Evolutionary conservation across 2,888 invertebrate species (phyloP), one percentile per base, ranked within the genome.

Genomic region (Cepaea hortensis): DNA sequence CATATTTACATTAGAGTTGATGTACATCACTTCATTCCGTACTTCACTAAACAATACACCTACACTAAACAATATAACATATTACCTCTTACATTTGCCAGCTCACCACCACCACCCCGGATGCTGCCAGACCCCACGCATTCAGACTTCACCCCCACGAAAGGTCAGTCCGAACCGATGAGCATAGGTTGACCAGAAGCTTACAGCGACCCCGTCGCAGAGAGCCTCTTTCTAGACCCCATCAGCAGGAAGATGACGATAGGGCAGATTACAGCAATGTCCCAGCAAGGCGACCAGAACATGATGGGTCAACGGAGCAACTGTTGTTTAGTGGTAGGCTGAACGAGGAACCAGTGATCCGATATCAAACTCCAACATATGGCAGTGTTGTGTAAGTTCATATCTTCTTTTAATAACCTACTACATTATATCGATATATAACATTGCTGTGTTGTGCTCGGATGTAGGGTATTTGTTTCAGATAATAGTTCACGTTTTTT

Each of bases 171-270:
- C 72, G 84, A n/a, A 87, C 79, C 18, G 13, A 61, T 9, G 87
- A 87, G 55, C 48, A 79, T 65, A 65, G 87, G 20, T 15, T 87
- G 2, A 87, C 87, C 6, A 80, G 72, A 15, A 68, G 23, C 35
- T 65, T 79, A 11, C 87, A 87, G 80, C 70, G 87, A 48, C 87
- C 87, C 11, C 77, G 87, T 3, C 83, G 87, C 23, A 77, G 77
- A 46, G 73, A 83, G 15, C 79, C 83, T 15, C 77, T 75, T 4
- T 83, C 86, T 50, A 61, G 61, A 35, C 85, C 75, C n/a, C 55
- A 6, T 5, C 15, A 48, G 15, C n/a, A 13, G 1, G 85, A 77
- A 48, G 62, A 62, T 3, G 35, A 79, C 15, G 62, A 20, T 4
- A 35, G 62, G 62, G 80, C 23, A 11, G 84, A 84, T 23, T 85